phyloP scores from a whole-genome alignment of 2,888 invertebrate genomes.

The Mythimna vitellina region DNA sequence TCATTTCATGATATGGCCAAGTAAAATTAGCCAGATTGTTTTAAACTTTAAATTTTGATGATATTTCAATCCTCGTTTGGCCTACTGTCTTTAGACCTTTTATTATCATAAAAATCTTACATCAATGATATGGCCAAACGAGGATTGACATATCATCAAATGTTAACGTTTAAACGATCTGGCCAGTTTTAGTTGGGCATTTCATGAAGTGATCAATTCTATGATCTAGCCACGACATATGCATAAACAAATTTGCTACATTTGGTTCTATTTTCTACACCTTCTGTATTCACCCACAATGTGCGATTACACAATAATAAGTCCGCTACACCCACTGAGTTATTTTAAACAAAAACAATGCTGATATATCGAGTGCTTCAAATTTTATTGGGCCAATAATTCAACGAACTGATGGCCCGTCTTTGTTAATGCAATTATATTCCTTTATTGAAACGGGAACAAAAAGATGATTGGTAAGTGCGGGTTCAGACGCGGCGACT shows the following conservation, averaged over 20 bases:
- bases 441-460: conserved; percentile 48
- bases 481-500: conserved; percentile 21
- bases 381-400: conserved; percentile 64
- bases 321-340: conserved; percentile 37
- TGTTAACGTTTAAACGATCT: too few relatives aligned
- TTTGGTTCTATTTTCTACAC: background rate
- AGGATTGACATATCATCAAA: too few relatives aligned
- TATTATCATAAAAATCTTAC: too few relatives aligned
- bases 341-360: conserved; percentile 52
- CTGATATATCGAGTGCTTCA: conserved; percentile 57
- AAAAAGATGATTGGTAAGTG: conserved; percentile 55
- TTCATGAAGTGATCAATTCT: too few relatives aligned
- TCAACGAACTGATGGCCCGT: conserved; percentile 59
- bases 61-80: too few relatives aligned
- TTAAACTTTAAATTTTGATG: too few relatives aligned
- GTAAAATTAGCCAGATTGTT: too few relatives aligned
- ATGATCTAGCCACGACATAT: too few relatives aligned
- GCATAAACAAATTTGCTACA: background rate
- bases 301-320: conserved; percentile 28
- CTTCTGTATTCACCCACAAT: conserved; percentile 19
- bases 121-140: too few relatives aligned
- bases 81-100: too few relatives aligned
- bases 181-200: too few relatives aligned
- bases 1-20: too few relatives aligned
- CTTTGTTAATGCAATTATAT: conserved; percentile 64